Percentiles rank a stretch among this genome's conserved stretches.
Evolutionary conservation across 2,888 invertebrate genomes (phyloP).

Genomic region (Leptinotarsa haldemani): DNA sequence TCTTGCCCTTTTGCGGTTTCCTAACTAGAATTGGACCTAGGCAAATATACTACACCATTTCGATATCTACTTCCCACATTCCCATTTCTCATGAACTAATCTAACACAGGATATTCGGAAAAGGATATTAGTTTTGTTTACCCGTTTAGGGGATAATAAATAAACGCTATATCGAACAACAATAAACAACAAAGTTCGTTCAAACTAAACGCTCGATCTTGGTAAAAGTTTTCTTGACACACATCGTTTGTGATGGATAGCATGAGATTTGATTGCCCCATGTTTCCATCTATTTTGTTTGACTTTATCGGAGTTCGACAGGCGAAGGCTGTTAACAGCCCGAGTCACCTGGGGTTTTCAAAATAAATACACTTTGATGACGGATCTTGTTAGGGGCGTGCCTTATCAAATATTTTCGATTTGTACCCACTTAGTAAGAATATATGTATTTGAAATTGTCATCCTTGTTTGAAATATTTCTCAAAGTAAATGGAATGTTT

Average conservation of each 20-base stretch:
- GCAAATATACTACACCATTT: not conserved
- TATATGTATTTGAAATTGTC: not conserved
- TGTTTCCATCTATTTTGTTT: slow-evolving; percentile 33
- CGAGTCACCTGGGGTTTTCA: slow-evolving; percentile 6
- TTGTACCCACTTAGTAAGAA: not conserved
- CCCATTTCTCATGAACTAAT: slow-evolving; percentile 6
- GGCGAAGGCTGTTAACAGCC: slow-evolving; percentile 21
- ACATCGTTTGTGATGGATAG: slow-evolving; percentile 16
- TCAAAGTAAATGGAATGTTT: too few species aligned
- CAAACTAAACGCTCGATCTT: slow-evolving; percentile 3
- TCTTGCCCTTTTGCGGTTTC: not conserved
- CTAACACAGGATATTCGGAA: slow-evolving; percentile 9
- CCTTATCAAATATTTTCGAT: not conserved
- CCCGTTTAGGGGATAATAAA: slow-evolving; percentile 9
- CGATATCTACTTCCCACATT: slow-evolving; percentile 9
- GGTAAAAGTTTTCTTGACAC: slow-evolving; percentile 9
- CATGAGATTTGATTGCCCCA: slow-evolving; percentile 22
- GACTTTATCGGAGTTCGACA: slow-evolving; percentile 30
- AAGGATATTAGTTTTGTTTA: slow-evolving; percentile 12
- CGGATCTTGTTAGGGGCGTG: not conserved
- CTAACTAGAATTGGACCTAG: not conserved
- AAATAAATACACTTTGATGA: slow-evolving; percentile 24
- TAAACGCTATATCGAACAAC: slow-evolving; percentile 4
- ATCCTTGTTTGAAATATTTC: not conserved
- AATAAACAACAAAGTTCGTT: slow-evolving; percentile 17